phyloP scores from a whole-genome alignment of 2,113 vertebrate species.

The Chascanopsetta lugubris region DNA sequence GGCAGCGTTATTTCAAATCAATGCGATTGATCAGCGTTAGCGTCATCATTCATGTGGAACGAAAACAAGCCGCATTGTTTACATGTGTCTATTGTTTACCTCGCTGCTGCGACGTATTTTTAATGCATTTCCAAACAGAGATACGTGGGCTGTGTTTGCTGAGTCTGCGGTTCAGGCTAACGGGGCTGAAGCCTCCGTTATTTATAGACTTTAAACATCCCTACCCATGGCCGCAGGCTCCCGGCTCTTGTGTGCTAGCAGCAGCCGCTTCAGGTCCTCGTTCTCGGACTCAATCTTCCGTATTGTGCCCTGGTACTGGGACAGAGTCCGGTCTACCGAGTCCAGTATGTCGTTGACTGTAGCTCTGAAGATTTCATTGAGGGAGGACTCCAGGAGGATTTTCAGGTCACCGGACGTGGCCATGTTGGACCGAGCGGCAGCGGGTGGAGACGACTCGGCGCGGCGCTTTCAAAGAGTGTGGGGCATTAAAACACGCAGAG shows the following conservation, averaged over 20 bases:
- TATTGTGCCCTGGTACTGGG: slow-evolving; percentile 74
- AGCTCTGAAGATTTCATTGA: slow-evolving; percentile 79
- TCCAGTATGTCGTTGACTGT: slow-evolving; percentile 80
- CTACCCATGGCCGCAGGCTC: slow-evolving; percentile 19
- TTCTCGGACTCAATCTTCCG: slow-evolving; percentile 76
- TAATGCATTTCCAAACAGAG: background rate
- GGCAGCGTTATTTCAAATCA: too few species aligned
- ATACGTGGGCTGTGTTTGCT: background rate
- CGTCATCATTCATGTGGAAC: too few species aligned
- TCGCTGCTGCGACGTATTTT: background rate
- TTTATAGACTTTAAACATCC: background rate
- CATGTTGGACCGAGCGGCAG: slow-evolving; percentile 48
- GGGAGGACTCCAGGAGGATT: slow-evolving; percentile 72
- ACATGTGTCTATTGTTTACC: background rate
- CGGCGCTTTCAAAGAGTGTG: slow-evolving; percentile 9
- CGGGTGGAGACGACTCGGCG: background rate
- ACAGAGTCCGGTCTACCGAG: slow-evolving; percentile 77
- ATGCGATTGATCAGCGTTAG: too few species aligned
- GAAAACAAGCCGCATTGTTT: slow-evolving; percentile 1
- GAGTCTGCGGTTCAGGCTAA: background rate
- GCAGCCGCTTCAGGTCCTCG: slow-evolving; percentile 70
- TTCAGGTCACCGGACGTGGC: slow-evolving; percentile 69
- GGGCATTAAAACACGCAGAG: background rate
- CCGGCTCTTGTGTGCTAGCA: slow-evolving; percentile 48
- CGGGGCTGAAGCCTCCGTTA: background rate